Percentiles rank a stretch among this genome's conserved stretches.
Conservation (phyloP, 1,140 invertebrate genomes). For the Archivesica marissinica region DNA sequence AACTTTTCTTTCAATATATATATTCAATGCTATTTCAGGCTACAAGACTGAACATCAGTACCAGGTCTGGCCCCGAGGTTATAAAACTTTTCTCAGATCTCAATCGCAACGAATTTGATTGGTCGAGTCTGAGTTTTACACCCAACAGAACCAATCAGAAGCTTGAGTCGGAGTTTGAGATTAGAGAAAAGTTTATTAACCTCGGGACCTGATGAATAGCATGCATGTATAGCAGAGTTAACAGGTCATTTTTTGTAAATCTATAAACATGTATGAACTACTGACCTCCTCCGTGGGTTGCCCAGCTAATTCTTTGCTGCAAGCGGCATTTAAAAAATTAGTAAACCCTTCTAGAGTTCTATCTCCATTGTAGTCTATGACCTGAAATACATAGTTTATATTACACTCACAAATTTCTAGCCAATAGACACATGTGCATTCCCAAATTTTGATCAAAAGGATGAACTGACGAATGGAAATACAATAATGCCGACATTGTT, state of each 20-base stretch:
- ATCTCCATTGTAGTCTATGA: constrained; percentile 97
- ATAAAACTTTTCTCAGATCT: too few relatives aligned
- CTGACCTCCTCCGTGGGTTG: constrained; percentile 13
- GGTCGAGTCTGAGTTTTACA: too few relatives aligned
- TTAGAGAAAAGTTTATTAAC: too few relatives aligned
- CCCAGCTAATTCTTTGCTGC: constrained; percentile 63
- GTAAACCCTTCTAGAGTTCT: constrained; percentile 96
- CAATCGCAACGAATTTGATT: too few relatives aligned
- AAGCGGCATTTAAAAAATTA: constrained; percentile 90
- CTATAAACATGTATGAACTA: background rate
- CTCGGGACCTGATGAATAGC: background rate
- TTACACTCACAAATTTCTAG: too few relatives aligned
- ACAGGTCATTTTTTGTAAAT: background rate
- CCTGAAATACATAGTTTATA: constrained; percentile 83
- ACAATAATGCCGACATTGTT: too few relatives aligned
- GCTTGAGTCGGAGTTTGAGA: too few relatives aligned
- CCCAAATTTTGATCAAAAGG: too few relatives aligned
- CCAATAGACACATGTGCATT: too few relatives aligned
- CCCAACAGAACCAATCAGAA: too few relatives aligned
- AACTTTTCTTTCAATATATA: background rate
- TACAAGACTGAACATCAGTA: background rate
- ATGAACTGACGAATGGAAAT: too few relatives aligned
- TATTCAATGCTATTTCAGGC: background rate
- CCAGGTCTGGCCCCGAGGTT: background rate
- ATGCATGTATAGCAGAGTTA: constrained; percentile 17